These are phyloP conservation scores for Phyllopteryx taeniolatus DNA, from an alignment of 2,113 vertebrate species.

Conservation along the genomic window DNA sequence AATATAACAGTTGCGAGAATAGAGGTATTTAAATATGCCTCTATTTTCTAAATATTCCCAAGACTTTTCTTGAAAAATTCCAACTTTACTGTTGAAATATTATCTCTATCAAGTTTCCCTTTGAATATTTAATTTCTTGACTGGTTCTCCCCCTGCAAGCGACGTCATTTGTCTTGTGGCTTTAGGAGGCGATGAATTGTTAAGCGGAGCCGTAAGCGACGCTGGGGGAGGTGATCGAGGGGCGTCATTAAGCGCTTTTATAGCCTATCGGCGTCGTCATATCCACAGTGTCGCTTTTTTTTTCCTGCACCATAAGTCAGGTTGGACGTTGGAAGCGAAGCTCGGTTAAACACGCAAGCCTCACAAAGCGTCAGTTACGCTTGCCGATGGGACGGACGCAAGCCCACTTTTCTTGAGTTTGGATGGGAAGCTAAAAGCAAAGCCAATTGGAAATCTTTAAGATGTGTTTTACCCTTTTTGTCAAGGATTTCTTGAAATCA, in stretches of 20 bases:
- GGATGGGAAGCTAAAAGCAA: not conserved
- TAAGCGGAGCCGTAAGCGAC: slow-evolving; percentile 52
- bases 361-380: slow-evolving; percentile 6
- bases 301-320: slow-evolving; percentile 62
- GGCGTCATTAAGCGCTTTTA: slow-evolving; percentile 67
- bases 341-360: slow-evolving; percentile 57
- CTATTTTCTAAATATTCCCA: too few relatives aligned
- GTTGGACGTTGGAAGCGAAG: slow-evolving; percentile 45
- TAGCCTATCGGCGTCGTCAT: slow-evolving; percentile 65
- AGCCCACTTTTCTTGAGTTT: too few relatives aligned
- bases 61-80: too few relatives aligned
- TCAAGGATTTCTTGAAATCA: too few relatives aligned
- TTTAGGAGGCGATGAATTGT: slow-evolving; percentile 63
- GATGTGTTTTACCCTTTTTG: too few relatives aligned
- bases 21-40: too few relatives aligned
- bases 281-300: slow-evolving; percentile 50
- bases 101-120: not conserved
- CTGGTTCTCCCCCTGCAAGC: slow-evolving; percentile 8
- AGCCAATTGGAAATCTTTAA: not conserved
- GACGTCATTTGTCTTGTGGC: slow-evolving; percentile 29
- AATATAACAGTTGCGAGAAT: too few relatives aligned
- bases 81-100: too few relatives aligned
- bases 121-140: slow-evolving; percentile 18
- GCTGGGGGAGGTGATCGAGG: slow-evolving; percentile 7
- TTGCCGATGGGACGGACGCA: not conserved